Evolutionary conservation across 2,797 vertebrate species (phyloP).

Genomic region (Esox masquinongy): DNA sequence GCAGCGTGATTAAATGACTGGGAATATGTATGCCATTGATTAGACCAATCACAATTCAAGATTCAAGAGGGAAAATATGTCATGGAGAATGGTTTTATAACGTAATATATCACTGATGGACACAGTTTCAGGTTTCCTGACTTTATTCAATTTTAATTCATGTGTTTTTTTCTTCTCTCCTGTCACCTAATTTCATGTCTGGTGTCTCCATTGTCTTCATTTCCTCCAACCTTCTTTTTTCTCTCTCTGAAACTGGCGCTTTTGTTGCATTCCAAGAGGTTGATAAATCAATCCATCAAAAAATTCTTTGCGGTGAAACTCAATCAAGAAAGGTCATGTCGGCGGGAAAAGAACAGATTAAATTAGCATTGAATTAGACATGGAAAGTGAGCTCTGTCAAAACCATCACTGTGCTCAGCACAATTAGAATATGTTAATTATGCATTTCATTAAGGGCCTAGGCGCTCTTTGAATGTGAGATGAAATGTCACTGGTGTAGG

Average conservation of each 20-base stretch:
- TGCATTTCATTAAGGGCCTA: constrained; percentile 99
- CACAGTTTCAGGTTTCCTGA: constrained; percentile 57
- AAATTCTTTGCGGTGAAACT: constrained; percentile 99
- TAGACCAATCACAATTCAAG: constrained; percentile 48
- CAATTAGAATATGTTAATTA: constrained; percentile 99
- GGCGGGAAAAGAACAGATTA: constrained; percentile 99
- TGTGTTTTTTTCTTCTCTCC: constrained; percentile 52
- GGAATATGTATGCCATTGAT: constrained; percentile 58
- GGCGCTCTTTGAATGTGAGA: constrained; percentile 99
- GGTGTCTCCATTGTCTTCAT: constrained; percentile 36
- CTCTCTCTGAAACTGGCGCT: constrained; percentile 85
- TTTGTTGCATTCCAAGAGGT: constrained; percentile 97
- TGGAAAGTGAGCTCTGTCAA: constrained; percentile 99
- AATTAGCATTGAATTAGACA: constrained; percentile 99
- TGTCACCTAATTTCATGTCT: constrained; percentile 59
- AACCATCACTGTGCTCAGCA: constrained; percentile 99
- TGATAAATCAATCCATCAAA: constrained; percentile 99
- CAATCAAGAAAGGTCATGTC: constrained; percentile 99
- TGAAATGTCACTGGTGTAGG: constrained; percentile 99
- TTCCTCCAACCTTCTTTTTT: constrained; percentile 17
- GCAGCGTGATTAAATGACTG: constrained; percentile 61
- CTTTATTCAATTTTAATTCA: constrained; percentile 64
- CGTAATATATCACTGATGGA: constrained; percentile 52
- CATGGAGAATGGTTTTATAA: constrained; percentile 49
- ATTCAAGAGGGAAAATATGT: constrained; percentile 32